Evolutionary conservation across 2,113 vertebrate species (phyloP), one percentile per base, ranked within the genome.

Genomic region (Indicator maculatus): DNA sequence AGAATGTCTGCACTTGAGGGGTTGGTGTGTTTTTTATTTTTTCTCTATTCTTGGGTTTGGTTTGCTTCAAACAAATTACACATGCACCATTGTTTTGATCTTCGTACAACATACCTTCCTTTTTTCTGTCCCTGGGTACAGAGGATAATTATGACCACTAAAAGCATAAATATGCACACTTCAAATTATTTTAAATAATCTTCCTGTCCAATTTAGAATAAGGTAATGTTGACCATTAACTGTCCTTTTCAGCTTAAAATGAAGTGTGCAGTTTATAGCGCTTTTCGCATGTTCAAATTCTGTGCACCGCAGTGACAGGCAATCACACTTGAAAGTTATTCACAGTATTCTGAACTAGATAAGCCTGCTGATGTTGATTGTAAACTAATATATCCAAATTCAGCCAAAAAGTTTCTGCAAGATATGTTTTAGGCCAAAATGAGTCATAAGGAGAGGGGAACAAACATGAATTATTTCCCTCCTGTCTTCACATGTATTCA

Each of bases 391-490:
- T 21, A 76, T 39, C 39, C 18, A 86, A 76, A 72, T 71, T 90
- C 88, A 90, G 28, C 69, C 84, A 77, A 66, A 94, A 96, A 76
- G n/a, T 94, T 91, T 95, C 82, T 93, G 93, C 60, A 94, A 96
- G 70, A 86, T 58, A 41, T 86, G 59, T 84, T 91, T 91, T 60
- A 92, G 81, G 89, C 90, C 93, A 94, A 94, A 86, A 67, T 94
- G 93, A 95, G 89, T 97, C 94, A 96, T 91, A 92, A 78, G 66
- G 38, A 94, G 66, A 95, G 78, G 58, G 88, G 70, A 95, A 93
- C 63, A 94, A 93, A 79, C 85, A 94, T 90, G 75, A 96, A 89
- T 95, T 92, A 96, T 96, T 95, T 91, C 93, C 82, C 91, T 88
- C 23, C 66, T 88, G 50, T 60, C 84, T 87, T 61, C 88, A 69